These are phyloP conservation scores for Acanthoscelides obtectus DNA, from an alignment of 2,888 invertebrate species.

Conservation along the genomic window DNA sequence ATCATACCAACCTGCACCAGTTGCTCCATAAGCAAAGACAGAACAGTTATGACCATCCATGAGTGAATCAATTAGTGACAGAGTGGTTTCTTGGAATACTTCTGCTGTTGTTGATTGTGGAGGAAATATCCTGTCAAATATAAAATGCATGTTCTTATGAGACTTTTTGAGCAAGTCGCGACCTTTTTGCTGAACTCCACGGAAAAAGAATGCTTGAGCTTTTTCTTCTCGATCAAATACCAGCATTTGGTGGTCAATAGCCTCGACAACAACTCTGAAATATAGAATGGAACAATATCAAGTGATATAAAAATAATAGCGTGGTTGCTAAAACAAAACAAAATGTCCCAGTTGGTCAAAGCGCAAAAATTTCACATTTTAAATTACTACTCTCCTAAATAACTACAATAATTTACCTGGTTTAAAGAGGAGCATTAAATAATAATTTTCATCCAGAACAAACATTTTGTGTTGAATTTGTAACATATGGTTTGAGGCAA, in stretches of 20 bases:
- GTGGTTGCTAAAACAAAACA: too few relatives aligned
- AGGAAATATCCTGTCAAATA: conserved; percentile 83
- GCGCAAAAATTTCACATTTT: too few relatives aligned
- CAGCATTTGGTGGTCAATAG: conserved; percentile 71
- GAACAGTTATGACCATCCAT: conserved; percentile 74
- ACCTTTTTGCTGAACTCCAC: conserved; percentile 71
- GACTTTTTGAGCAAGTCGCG: conserved; percentile 72
- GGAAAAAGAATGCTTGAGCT: conserved; percentile 74
- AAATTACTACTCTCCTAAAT: too few relatives aligned
- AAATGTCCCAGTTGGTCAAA: too few relatives aligned
- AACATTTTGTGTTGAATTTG: too few relatives aligned
- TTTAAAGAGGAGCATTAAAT: too few relatives aligned
- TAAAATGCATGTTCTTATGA: conserved; percentile 80
- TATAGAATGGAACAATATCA: conserved; percentile 10
- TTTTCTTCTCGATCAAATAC: conserved; percentile 88
- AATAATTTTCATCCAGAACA: too few relatives aligned
- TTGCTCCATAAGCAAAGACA: conserved; percentile 94
- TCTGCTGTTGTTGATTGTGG: conserved; percentile 63
- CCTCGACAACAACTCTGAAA: conserved; percentile 63
- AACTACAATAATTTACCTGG: too few relatives aligned
- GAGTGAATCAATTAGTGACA: conserved; percentile 67
- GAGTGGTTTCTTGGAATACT: conserved; percentile 76
- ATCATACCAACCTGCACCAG: conserved; percentile 64
- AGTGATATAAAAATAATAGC: too few relatives aligned
- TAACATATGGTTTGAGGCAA: too few relatives aligned